Evolutionary conservation across 2,113 vertebrate species (phyloP), one percentile per base, ranked within the genome.

Genomic region (Seriola aureovittata): DNA sequence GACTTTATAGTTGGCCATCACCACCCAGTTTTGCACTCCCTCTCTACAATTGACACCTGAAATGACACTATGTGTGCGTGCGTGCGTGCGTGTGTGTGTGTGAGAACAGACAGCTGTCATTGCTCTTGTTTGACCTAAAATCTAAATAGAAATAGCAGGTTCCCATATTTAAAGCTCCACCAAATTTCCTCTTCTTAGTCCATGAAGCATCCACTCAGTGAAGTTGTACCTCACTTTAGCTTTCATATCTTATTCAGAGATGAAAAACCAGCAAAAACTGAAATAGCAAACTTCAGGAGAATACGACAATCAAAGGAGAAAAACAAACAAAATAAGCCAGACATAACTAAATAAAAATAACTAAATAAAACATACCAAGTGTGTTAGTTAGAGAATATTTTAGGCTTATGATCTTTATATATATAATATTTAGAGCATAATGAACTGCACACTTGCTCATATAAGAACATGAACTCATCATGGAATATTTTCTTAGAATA

Each of bases 21-120:
- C 25, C 34, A 57, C 42, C 59, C 58, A 71, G 71, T 80, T 75
- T 86, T 81, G 54, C 40, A 23, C 63, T 12, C 32, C 32, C 74
- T 89, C 70, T 86, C 69, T 16, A 64, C 21, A 58, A 74, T 57
- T 52, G 78, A 87, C 81, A 88, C 75, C 73, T 71, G 6, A 81
- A 81, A 81, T 68, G 0, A 84, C 71, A 71, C 40, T 1, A 14
- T 40, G 1, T 36, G 34, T 36, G 34, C 6, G 34, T 29, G n/a
- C 16, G 34, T 29, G n/a, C 16, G 32, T 16, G 64, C 58, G 54
- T 44, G 77, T 54, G 13, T 8, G 48, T 65, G 67, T 59, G 52
- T 5, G 0, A 14, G 29, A 82, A 69, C 67, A 46, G 44, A 75
- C 42, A 76, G 48, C 48, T 9, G 10, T 60, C 34, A 67, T 67